Evolutionary conservation across 2,888 invertebrate species (phyloP), one percentile per base, ranked within the genome.

Genomic region (Ophioninae sp.): DNA sequence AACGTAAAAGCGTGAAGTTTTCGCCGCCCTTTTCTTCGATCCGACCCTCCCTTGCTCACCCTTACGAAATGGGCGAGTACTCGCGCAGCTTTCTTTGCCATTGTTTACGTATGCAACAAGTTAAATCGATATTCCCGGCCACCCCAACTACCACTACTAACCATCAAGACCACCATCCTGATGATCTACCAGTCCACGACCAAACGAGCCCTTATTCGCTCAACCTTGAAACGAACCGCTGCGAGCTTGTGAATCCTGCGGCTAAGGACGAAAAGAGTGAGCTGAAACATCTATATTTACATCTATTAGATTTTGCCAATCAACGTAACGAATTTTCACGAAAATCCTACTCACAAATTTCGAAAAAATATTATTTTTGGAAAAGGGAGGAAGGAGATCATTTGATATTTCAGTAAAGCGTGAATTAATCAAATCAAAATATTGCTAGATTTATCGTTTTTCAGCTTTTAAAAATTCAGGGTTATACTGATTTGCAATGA

Each of bases 81-180:
- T 74, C 20, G 78, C 78, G 58, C 75, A 72, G 74, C 41, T 69
- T 74, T 59, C 59, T n/a, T 13, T 80, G 44, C 44, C 73, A 85
- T 87, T 87, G 87, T 89, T 89, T 88, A 88, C 86, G 86, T 86
- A 86, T 88, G 89, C 89, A 90, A 90, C 89, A 90, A 89, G 89
- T 88, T 88, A 85, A 88, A 88, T 90, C 88, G 86, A 90, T 88
- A 87, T 76, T 65, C 59, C 72, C 61, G 59, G 78, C 73, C 76
- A 69, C 75, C 67, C 44, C 64, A 74, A 44, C 41, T 30, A 51
- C 61, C 22, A 39, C 61, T 13, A n/a, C 63, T 39, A 72, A 79
- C 71, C 72, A 58, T 59, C 51, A 41, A 39, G 41, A 58, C 68
- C 64, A 63, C 73, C 67, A 71, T 23, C 69, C 74, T 68, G 68